phyloP scores from a whole-genome alignment of 1,140 invertebrate genomes.

The Tetraneura akinire region DNA sequence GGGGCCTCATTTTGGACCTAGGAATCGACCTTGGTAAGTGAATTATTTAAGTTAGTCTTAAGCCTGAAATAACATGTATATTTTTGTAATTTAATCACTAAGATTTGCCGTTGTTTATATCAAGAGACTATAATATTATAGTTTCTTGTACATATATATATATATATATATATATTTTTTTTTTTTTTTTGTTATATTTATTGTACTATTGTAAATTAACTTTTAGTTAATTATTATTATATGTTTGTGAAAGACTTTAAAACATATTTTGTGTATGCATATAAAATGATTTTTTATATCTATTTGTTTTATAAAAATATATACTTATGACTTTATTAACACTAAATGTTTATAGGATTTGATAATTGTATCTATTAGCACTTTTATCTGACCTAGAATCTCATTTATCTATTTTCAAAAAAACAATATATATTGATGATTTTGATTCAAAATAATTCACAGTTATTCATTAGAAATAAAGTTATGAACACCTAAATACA shows the following conservation, averaged over 20 bases:
- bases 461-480: background rate
- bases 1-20: slow-evolving; percentile 25
- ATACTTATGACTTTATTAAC: too few relatives aligned
- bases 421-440: background rate
- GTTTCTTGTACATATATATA: slow-evolving; percentile 6
- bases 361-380: background rate
- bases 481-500: background rate
- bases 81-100: slow-evolving; percentile 43
- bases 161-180: too few relatives aligned
- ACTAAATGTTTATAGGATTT: background rate
- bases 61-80: slow-evolving; percentile 41
- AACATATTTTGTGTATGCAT: background rate
- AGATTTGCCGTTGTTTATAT: slow-evolving; percentile 20
- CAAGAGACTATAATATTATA: background rate
- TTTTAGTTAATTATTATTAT: slow-evolving; percentile 12
- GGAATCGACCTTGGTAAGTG: slow-evolving; percentile 43
- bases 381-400: background rate
- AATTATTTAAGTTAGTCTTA: slow-evolving; percentile 28
- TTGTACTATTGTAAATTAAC: slow-evolving; percentile 38
- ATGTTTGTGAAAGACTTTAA: background rate
- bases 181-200: slow-evolving; percentile 16
- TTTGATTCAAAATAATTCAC: background rate
- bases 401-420: slow-evolving; percentile 2
- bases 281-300: background rate
- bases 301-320: too few relatives aligned